phyloP scores from a whole-genome alignment of 2,113 vertebrate genomes.

The Elephas maximus region DNA sequence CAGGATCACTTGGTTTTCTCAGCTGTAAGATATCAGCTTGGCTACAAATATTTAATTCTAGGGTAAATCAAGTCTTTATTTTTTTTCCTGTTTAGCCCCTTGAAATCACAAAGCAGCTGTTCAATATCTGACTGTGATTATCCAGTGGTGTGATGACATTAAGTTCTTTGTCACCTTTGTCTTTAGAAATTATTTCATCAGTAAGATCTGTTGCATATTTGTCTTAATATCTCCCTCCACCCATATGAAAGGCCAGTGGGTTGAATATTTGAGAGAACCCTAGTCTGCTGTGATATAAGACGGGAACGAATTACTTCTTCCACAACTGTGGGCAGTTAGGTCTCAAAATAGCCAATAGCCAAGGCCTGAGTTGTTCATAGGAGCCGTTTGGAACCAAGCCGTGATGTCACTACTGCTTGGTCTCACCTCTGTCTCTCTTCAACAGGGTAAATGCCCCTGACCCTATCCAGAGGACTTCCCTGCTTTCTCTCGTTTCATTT shows the following conservation, averaged over 20 bases:
- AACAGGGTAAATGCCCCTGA: neutral
- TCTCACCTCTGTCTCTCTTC: neutral
- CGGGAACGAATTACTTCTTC: neutral
- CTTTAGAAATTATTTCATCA: slow-evolving; percentile 30
- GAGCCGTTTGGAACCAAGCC: neutral
- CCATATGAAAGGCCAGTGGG: neutral
- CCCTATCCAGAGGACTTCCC: neutral
- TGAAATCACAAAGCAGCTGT: slow-evolving; percentile 33
- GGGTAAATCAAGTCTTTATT: slow-evolving; percentile 41
- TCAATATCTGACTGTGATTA: slow-evolving; percentile 36
- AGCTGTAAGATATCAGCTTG: slow-evolving; percentile 5
- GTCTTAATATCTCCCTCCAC: neutral
- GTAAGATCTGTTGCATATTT: neutral
- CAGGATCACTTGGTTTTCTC: slow-evolving; percentile 31
- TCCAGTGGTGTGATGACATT: slow-evolving; percentile 47
- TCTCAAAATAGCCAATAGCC: neutral
- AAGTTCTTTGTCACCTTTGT: slow-evolving; percentile 38
- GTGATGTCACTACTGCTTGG: neutral
- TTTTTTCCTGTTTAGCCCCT: slow-evolving; percentile 52
- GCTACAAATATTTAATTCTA: slow-evolving; percentile 55
- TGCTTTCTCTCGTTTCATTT: neutral
- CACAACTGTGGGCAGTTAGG: neutral
- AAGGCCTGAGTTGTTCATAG: neutral
- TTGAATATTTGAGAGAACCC: neutral
- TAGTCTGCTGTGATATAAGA: neutral